These are phyloP conservation scores for Cheilosia pagana DNA, from an alignment of 2,888 invertebrate species.

Conservation along the genomic window DNA sequence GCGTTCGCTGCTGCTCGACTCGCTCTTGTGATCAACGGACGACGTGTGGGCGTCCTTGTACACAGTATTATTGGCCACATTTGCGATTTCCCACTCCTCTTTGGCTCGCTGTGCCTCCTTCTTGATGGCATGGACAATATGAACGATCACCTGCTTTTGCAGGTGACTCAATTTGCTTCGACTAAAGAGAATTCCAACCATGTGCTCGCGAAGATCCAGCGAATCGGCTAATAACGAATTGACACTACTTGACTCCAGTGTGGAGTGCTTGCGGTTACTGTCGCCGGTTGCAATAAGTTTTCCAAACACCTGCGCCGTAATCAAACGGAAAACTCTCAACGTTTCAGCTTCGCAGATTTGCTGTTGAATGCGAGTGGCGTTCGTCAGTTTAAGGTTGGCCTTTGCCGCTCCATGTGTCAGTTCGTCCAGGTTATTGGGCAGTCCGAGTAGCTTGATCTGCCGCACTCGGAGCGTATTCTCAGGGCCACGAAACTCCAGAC, in stretches of 20 bases:
- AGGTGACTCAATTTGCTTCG: conserved; percentile 96
- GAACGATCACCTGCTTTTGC: conserved; percentile 96
- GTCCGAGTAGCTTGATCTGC: conserved; percentile 89
- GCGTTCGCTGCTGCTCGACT: conserved; percentile 78
- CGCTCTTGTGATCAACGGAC: conserved; percentile 79
- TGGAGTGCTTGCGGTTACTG: conserved; percentile 68
- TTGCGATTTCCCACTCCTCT: conserved; percentile 94
- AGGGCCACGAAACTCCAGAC: conserved; percentile 94
- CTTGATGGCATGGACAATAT: conserved; percentile 95
- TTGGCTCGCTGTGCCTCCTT: conserved; percentile 93
- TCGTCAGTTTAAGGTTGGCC: conserved; percentile 80
- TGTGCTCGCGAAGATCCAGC: conserved; percentile 94
- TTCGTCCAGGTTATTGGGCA: conserved; percentile 82
- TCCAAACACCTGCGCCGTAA: conserved; percentile 94
- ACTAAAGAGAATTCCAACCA: conserved; percentile 97
- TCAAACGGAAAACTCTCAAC: conserved; percentile 94
- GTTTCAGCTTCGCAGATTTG: conserved; percentile 96
- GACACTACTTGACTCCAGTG: conserved; percentile 81
- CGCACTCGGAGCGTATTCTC: conserved; percentile 95
- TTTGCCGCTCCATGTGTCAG: conserved; percentile 76
- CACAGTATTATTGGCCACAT: conserved; percentile 78
- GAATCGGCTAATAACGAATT: conserved; percentile 83
- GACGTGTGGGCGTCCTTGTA: conserved; percentile 79
- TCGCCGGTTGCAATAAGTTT: conserved; percentile 88
- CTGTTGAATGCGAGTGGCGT: conserved; percentile 88